phyloP scores from a whole-genome alignment of 2,797 vertebrate species.

The Masticophis lateralis region DNA sequence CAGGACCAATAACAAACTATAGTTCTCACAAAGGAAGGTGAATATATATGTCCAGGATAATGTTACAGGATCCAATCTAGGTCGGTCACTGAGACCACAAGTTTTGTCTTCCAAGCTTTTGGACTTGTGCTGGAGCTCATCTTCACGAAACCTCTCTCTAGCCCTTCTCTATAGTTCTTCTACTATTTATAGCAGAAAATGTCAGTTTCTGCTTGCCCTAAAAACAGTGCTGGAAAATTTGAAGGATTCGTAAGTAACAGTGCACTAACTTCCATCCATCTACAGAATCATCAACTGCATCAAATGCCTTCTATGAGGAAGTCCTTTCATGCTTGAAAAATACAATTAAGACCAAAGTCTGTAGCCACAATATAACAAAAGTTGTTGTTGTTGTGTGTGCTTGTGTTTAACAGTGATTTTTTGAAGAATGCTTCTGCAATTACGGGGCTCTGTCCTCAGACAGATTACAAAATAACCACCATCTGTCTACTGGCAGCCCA shows the following conservation, averaged over 20 bases:
- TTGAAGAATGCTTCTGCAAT: slow-evolving; percentile 4
- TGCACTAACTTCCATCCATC: background rate
- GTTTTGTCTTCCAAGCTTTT: too few relatives aligned
- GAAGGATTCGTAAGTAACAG: background rate
- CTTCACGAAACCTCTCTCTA: too few relatives aligned
- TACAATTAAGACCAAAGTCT: background rate
- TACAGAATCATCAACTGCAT: background rate
- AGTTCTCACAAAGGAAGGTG: background rate
- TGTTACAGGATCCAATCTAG: too few relatives aligned
- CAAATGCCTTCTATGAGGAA: background rate
- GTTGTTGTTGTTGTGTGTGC: background rate
- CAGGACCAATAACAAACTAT: background rate
- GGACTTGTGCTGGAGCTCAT: too few relatives aligned
- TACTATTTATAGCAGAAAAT: background rate
- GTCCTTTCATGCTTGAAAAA: background rate
- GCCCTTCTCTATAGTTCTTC: background rate
- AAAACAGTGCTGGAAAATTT: background rate
- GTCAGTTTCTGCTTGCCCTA: background rate
- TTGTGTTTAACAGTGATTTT: background rate
- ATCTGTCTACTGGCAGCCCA: slow-evolving; percentile 21
- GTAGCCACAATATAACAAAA: background rate
- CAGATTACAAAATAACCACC: slow-evolving; percentile 14
- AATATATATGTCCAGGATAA: too few relatives aligned
- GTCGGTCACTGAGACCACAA: too few relatives aligned
- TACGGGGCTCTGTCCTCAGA: background rate